These are phyloP conservation scores for Monopterus albus DNA, from an alignment of 2,113 vertebrate species.

Conservation along the genomic window DNA sequence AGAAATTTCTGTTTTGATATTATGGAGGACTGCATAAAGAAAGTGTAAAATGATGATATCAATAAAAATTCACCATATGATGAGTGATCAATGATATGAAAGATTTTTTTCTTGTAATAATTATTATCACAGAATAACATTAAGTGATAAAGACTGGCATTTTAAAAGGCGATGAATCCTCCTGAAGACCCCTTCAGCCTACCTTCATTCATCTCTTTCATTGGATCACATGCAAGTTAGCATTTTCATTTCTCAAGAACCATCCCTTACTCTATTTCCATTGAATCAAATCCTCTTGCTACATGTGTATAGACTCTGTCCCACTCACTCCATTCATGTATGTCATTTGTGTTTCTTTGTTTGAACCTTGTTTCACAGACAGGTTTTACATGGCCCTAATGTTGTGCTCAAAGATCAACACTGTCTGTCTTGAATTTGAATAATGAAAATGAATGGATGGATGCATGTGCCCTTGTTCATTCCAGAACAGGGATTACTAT, in stretches of 20 bases:
- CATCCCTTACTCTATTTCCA: not conserved
- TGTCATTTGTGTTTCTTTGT: not conserved
- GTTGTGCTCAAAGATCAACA: not conserved
- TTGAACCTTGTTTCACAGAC: no score
- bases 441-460: slow-evolving; percentile 35
- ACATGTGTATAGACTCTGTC: not conserved
- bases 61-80: no score
- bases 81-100: no score
- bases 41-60: no score
- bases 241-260: slow-evolving; percentile 1
- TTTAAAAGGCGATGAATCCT: slow-evolving; percentile 4
- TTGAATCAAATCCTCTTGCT: no score
- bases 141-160: not conserved
- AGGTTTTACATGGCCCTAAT: not conserved
- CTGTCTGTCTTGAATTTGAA: slow-evolving; percentile 20
- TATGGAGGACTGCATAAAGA: no score
- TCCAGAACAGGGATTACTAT: slow-evolving; percentile 57
- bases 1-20: no score
- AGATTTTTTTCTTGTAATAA: no score
- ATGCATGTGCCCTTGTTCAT: not conserved
- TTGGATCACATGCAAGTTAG: no score
- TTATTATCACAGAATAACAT: slow-evolving; percentile 7
- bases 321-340: no score
- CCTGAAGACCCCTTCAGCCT: slow-evolving; percentile 20
- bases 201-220: no score